These are phyloP conservation scores for Scaptomyza reducta DNA, from an alignment of 2,888 invertebrate genomes.

Conservation along the genomic window DNA sequence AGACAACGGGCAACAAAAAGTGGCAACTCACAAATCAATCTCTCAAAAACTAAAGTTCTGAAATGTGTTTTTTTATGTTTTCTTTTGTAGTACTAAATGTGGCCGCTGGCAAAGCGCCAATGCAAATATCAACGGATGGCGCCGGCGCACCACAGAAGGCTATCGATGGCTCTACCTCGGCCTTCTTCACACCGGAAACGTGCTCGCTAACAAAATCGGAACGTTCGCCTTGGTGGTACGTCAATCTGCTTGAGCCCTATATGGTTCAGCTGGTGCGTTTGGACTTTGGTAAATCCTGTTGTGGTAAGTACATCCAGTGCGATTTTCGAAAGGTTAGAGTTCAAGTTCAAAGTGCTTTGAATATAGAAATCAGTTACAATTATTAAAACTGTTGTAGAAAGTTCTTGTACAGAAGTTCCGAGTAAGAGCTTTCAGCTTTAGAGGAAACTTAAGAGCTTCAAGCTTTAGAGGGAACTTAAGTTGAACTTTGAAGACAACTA, in stretches of 20 bases:
- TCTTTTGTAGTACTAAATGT: slow-evolving; percentile 92
- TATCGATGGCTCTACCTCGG: slow-evolving; percentile 94
- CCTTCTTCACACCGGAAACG: slow-evolving; percentile 91
- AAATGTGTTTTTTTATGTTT: slow-evolving; percentile 15
- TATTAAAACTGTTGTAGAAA: no score
- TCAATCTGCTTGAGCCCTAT: slow-evolving; percentile 96
- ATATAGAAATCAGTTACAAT: no score
- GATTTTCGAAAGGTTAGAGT: no score
- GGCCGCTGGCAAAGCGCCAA: slow-evolving; percentile 96
- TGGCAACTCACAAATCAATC: slow-evolving; percentile 12
- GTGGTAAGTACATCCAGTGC: slow-evolving; percentile 88
- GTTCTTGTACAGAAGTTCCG: no score
- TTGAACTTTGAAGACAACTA: no score
- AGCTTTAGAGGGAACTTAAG: no score
- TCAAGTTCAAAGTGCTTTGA: no score
- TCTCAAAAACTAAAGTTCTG: slow-evolving; percentile 12
- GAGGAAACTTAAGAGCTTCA: no score
- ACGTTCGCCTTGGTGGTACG: slow-evolving; percentile 97
- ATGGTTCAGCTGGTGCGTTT: slow-evolving; percentile 96
- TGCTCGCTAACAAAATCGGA: slow-evolving; percentile 94
- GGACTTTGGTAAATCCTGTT: slow-evolving; percentile 95
- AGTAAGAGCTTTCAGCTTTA: no score
- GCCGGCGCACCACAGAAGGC: slow-evolving; percentile 95
- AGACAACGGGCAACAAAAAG: neutral
- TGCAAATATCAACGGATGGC: slow-evolving; percentile 94